Evolutionary conservation across 2,113 vertebrate species (phyloP), one percentile per base, ranked within the genome.

Genomic region (Tylochromis polylepis): DNA sequence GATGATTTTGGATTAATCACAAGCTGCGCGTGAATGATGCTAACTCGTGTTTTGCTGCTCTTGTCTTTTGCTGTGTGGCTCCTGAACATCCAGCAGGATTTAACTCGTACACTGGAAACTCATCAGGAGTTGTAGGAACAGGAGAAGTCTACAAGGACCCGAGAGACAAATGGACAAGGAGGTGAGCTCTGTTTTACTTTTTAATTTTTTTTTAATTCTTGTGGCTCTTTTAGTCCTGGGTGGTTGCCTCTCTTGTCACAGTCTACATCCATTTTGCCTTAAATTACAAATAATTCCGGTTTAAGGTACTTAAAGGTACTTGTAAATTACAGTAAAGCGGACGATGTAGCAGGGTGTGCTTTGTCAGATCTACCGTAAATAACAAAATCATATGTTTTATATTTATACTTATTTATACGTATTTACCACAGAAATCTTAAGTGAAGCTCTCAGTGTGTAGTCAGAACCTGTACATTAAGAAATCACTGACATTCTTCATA

Each of bases 101-200:
- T 95, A 97, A 97, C 95, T 97, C 97, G 84, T 97, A 98, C 95
- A 95, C 95, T 96, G 98, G 97, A 97, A 97, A 98, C 96, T 91
- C 97, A 60, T 96, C 97, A 96, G 96, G 96, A 85, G 92, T 96
- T 93, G 92, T 95, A 94, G 97, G 97, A 88, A 90, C 96, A 62
- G 97, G 96, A 84, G 98, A 99, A 85, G 94, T 96, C 86, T 96
- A 95, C 94, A 97, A 96, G 49, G 98, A 99, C 90, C 96, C 96
- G 11, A 96, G 97, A 93, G 98, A 99, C 89, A 98, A 97, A 85
- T 97, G 94, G 95, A 86, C 96, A 0, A 98, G 97, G 96, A 97
- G 98, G 98, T 99, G 94, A 97, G 90, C 11, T 16, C 12, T 1
- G 5, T 11, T 31, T 3, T 14, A 2, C 15, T 5, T 10, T 15